Evolutionary conservation across 1,140 invertebrate genomes (phyloP).

Genomic region (Drosophila biarmipes): DNA sequence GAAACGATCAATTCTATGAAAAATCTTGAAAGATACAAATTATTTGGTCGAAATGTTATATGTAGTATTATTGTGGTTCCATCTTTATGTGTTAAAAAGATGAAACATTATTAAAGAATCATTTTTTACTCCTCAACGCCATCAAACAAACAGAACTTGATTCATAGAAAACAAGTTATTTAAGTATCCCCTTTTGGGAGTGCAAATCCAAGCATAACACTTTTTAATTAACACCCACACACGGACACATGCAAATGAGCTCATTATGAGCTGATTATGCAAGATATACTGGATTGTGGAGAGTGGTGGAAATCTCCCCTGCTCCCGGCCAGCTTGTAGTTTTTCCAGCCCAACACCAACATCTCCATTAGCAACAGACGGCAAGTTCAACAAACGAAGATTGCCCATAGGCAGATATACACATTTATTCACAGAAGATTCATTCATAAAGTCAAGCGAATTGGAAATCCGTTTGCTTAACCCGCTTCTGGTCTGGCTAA

Average conservation of each 20-base stretch:
- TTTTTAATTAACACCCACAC: slow-evolving; percentile 53
- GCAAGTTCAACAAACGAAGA: slow-evolving; percentile 63
- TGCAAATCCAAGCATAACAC: slow-evolving; percentile 42
- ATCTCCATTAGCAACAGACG: slow-evolving; percentile 6
- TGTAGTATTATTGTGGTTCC: no score
- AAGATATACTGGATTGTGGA: slow-evolving; percentile 42
- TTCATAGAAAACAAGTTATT: not conserved
- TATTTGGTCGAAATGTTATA: no score
- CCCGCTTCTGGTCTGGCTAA: slow-evolving; percentile 41
- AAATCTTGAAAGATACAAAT: no score
- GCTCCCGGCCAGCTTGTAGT: slow-evolving; percentile 27
- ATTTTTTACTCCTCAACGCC: not conserved
- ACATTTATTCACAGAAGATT: slow-evolving; percentile 58
- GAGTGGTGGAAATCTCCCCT: slow-evolving; percentile 24
- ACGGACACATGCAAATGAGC: slow-evolving; percentile 67
- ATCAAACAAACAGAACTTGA: not conserved
- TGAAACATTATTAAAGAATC: not conserved
- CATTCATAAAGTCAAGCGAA: slow-evolving; percentile 77
- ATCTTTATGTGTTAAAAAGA: no score
- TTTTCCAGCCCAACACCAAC: slow-evolving; percentile 44
- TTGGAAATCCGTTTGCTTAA: slow-evolving; percentile 79
- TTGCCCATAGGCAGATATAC: slow-evolving; percentile 18
- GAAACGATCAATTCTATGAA: no score
- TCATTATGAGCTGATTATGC: slow-evolving; percentile 75
- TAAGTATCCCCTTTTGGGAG: not conserved